Base-by-base conservation (phyloP, 2,797 vertebrate species). In the Etheostoma perlongum region DNA sequence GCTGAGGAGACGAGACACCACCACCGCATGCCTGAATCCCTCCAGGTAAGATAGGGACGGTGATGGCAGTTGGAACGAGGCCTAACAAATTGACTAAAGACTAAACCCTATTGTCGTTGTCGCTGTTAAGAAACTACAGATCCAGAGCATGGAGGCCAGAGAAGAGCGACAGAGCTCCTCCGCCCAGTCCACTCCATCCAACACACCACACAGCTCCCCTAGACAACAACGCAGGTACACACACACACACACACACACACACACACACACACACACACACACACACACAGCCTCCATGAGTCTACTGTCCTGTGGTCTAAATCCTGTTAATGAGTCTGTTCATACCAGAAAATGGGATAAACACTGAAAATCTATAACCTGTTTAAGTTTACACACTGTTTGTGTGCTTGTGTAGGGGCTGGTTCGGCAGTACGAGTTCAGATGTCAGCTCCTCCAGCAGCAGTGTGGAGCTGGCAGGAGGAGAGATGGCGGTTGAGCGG, bases 1-100 rank as follows among this genome's bases (percentile, higher is more conserved):
- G 95, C 98, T 0, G 98, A 99, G 91, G 98, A 99, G 91, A 97
- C 96, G 5, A 95, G 96, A 80, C 96, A 96, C 86, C 97, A 89
- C 79, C 93, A 98, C 78, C 95, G 97, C 0, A 92, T 98, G 78
- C 96, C 97, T 1, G 98, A 99, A 63, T 96, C 97, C 2, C 92
- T 98, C 62, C 97, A 98, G 0, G 98, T 99, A 40, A 40, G 36
- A 3, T 40, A 40, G 2, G 9, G 9, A 40, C 36, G 36, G 8
- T 3, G 36, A 40, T 10, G 36, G 36, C 36, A 40, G 36, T 3
- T 2, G 36, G 36, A 11, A 11, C 36, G 3, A 10, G 36, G 36
- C 36, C 36, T 3, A 10, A 40, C 36, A 40, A 40, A 2, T 40
- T 3, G 36, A n/a, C 25, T 48, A 4, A 0, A 0, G 14, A 30